Conservation (phyloP, 2,888 invertebrate species). For the Plebejus argus region DNA sequence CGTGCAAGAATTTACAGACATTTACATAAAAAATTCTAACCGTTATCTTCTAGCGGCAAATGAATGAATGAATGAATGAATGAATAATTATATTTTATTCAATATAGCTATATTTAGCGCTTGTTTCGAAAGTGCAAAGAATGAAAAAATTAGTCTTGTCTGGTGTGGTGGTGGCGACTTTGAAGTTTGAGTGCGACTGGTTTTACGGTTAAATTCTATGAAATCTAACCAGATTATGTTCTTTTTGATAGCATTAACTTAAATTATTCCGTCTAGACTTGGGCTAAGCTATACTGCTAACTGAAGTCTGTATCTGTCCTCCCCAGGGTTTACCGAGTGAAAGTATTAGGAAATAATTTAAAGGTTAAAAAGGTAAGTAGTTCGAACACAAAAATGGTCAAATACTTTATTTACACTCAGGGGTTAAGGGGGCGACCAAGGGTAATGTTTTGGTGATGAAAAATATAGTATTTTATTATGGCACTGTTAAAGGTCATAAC, state of each 20-base stretch:
- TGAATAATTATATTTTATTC: no score
- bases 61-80: no score
- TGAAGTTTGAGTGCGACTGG: neutral
- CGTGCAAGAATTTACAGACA: no score
- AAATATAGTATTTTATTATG: neutral
- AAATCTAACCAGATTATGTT: neutral
- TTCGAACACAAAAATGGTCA: no score
- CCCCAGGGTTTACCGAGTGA: neutral
- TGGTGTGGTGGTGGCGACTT: no score
- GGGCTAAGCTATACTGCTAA: neutral
- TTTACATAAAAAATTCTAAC: neutral
- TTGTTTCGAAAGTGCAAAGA: neutral
- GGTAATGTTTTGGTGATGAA: no score
- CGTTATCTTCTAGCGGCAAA: neutral
- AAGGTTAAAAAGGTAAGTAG: no score
- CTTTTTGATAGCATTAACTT: neutral
- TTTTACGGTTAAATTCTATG: neutral
- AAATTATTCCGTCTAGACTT: neutral
- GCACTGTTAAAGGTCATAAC: neutral
- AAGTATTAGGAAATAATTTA: neutral
- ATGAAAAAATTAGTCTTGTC: neutral
- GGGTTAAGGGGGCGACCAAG: no score
- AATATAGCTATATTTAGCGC: no score
- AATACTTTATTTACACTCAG: no score
- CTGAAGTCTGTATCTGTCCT: no score